These are phyloP conservation scores for Margaritifera margaritifera DNA, from an alignment of 2,888 invertebrate species.

Conservation along the genomic window DNA sequence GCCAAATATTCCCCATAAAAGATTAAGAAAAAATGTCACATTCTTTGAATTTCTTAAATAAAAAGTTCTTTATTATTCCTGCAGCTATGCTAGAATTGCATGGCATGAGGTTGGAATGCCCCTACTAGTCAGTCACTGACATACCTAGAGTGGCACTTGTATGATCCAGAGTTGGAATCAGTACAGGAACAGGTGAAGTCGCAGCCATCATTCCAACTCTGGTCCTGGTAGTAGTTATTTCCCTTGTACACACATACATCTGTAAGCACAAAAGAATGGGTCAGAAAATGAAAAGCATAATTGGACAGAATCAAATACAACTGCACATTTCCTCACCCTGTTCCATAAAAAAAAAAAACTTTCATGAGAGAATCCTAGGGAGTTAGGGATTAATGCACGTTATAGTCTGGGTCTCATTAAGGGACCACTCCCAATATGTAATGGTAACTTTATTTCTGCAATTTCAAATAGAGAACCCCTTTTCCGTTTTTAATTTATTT, in stretches of 20 bases:
- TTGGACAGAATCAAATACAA: no score
- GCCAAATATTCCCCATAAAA: no score
- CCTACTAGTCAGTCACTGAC: background rate
- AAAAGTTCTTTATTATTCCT: no score
- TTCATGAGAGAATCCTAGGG: no score
- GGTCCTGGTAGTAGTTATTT: constrained; percentile 50
- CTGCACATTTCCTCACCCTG: no score
- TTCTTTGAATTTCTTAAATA: no score
- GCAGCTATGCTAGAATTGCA: background rate
- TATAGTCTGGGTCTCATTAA: background rate
- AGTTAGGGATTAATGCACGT: no score
- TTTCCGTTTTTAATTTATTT: background rate
- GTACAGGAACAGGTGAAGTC: constrained; percentile 55
- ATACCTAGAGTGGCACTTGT: constrained; percentile 51
- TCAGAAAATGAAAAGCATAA: no score
- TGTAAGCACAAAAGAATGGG: constrained; percentile 17
- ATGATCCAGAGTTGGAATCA: constrained; percentile 48
- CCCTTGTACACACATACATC: constrained; percentile 55
- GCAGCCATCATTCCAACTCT: constrained; percentile 59
- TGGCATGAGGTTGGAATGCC: background rate
- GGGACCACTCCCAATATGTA: background rate
- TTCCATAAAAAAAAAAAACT: no score
- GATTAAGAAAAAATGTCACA: no score
- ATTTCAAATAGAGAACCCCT: background rate
- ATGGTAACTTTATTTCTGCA: background rate